Conservation (phyloP, 1,140 invertebrate species). For the Heliconius melpomene region DNA sequence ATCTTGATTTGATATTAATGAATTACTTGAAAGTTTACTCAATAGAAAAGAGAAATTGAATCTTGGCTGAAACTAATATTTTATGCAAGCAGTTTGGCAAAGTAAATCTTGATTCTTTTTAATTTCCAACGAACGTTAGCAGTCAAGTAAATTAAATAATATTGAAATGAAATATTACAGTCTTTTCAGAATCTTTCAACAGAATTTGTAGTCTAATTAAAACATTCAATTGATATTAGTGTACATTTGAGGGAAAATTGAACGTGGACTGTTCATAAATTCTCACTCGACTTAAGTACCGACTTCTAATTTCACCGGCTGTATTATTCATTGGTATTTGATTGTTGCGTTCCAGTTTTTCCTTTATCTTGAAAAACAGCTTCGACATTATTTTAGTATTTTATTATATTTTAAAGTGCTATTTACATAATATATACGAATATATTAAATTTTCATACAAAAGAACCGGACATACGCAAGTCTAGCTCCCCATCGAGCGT, state of each 20-base stretch:
- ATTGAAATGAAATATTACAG: not conserved
- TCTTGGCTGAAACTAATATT: slow-evolving; percentile 23
- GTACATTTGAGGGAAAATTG: not conserved
- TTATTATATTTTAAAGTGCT: not conserved
- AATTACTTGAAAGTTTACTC: slow-evolving; percentile 18
- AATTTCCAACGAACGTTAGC: slow-evolving; percentile 6
- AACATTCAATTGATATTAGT: not conserved
- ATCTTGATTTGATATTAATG: slow-evolving; percentile 18
- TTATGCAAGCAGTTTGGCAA: slow-evolving; percentile 32
- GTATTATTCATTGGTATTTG: not conserved
- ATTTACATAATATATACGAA: not conserved
- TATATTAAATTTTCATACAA: no score
- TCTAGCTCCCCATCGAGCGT: no score
- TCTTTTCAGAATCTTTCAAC: no score
- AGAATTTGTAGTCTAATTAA: no score
- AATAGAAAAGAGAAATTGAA: slow-evolving; percentile 19
- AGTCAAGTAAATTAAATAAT: slow-evolving; percentile 9
- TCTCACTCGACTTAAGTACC: not conserved
- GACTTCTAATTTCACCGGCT: not conserved
- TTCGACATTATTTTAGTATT: no score
- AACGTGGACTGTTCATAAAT: not conserved
- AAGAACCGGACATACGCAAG: no score
- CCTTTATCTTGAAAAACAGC: no score
- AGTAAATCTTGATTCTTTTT: slow-evolving; percentile 32
- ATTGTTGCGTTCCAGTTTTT: not conserved